Evolutionary conservation across 2,797 vertebrate species (phyloP).

Genomic region (Coendou prehensilis): DNA sequence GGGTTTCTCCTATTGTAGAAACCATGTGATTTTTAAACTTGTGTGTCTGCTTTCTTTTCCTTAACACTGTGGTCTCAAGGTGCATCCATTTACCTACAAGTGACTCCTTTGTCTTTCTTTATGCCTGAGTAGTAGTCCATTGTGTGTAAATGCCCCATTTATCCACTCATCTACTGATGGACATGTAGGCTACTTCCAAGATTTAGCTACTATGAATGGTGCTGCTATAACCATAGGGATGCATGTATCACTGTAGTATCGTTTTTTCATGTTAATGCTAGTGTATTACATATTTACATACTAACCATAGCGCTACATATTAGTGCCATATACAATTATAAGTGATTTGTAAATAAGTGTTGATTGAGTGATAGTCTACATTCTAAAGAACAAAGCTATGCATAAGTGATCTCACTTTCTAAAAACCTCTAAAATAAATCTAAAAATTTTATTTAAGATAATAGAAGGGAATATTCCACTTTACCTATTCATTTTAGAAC

Average conservation of each 20-base stretch:
- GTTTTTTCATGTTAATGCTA: neutral
- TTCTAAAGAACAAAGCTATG: neutral
- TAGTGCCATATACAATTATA: neutral
- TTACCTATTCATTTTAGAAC: constrained; percentile 33
- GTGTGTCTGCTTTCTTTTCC: neutral
- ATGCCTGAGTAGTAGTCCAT: neutral
- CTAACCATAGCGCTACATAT: neutral
- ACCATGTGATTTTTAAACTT: neutral
- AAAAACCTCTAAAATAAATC: constrained; percentile 40
- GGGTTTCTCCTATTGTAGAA: neutral
- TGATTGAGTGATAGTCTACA: constrained; percentile 1
- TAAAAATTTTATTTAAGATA: neutral
- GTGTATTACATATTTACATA: neutral
- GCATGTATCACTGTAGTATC: neutral
- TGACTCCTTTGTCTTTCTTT: neutral
- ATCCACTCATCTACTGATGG: neutral
- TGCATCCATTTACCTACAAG: neutral
- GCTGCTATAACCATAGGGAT: neutral
- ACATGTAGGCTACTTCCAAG: neutral
- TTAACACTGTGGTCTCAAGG: neutral
- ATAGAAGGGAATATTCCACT: neutral
- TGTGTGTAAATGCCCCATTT: neutral
- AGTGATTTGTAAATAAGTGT: neutral
- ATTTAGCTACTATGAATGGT: neutral
- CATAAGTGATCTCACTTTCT: neutral